These are phyloP conservation scores for Bombus pyrosoma DNA, from an alignment of 1,140 invertebrate species.

Conservation along the genomic window DNA sequence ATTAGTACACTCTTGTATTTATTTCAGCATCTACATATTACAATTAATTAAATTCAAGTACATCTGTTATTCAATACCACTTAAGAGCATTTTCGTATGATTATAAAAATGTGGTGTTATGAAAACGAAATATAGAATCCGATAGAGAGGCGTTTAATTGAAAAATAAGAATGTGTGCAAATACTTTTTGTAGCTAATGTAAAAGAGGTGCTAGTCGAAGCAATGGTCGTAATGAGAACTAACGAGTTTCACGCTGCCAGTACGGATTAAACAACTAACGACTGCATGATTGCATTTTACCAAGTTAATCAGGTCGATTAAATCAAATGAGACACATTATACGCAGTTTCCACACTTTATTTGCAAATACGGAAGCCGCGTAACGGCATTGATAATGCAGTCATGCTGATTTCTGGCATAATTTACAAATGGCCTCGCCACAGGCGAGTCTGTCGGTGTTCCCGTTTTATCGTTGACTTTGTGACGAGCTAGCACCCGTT, in stretches of 20 bases:
- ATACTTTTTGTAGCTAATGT: not conserved
- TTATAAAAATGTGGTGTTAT: not conserved
- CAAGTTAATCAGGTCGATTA: conserved; percentile 31
- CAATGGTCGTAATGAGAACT: not conserved
- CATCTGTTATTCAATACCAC: too few relatives aligned
- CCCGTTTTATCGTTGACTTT: conserved; percentile 12
- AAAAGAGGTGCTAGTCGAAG: not conserved
- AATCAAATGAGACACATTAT: conserved; percentile 57
- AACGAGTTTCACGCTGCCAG: not conserved
- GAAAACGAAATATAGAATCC: not conserved
- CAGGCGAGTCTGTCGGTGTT: not conserved
- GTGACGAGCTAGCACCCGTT: not conserved
- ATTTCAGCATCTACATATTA: too few relatives aligned
- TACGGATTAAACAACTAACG: conserved; percentile 33
- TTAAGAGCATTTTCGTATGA: not conserved
- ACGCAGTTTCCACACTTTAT: conserved; percentile 21
- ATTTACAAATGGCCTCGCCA: conserved; percentile 39
- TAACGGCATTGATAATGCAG: conserved; percentile 48
- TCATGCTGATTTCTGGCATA: conserved; percentile 39
- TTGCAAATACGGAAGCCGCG: conserved; percentile 34
- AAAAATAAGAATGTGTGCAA: not conserved
- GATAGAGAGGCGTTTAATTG: not conserved
- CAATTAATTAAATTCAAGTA: too few relatives aligned
- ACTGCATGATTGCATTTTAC: not conserved
- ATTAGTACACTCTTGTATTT: too few relatives aligned